Evolutionary conservation across 1,140 invertebrate species (phyloP), one percentile per base, ranked within the genome.

Genomic region (Brachionus asplanchnoidis): DNA sequence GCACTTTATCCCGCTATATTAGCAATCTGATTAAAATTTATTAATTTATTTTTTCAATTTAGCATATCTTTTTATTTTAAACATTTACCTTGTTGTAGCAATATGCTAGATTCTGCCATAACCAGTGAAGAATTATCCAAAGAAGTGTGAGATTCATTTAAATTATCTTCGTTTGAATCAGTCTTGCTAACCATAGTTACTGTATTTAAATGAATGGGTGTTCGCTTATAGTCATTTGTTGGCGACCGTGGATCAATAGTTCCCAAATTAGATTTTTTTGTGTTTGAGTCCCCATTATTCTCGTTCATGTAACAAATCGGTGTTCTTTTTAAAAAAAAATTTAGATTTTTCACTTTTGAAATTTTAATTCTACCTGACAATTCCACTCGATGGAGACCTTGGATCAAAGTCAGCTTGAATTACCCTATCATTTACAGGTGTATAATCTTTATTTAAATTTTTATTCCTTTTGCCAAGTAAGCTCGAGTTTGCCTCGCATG

Each of bases 241-340:
- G 73, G 73, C 14, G 73, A 77, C 12, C 73, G 44, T 46, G 73
- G 73, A 77, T 77, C 73, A 23, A 50, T 28, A 6, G n/a, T 50
- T 50, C 42, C 42, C 3, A 9, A 40, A 5, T 20, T 12, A 14
- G 46, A n/a, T 26, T 77, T 77, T 50, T 77, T 77, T n/a, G 42
- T 5, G 11, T 50, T 46, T 11, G 42, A 46, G 2, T 77, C 73
- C 3, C 73, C 46, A 17, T 73, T 73, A 17, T 20, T 36, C 9
- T 77, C 73, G 8, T 77, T 77, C 32, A 77, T 26, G 17, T 77
- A 77, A 50, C 73, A 77, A 26, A 77, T 77, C 9, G 73, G 73
- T 12, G 73, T 77, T 20, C 73, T 73, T 44, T 40, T n/a, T n/a
- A n/a, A 9, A 73, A 73, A 42, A 73, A 14, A 42, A 17, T 42